Percentiles rank a stretch among this genome's conserved stretches.
phyloP scores from a whole-genome alignment of 2,888 invertebrate genomes.

The Pachydiplax longipennis region DNA sequence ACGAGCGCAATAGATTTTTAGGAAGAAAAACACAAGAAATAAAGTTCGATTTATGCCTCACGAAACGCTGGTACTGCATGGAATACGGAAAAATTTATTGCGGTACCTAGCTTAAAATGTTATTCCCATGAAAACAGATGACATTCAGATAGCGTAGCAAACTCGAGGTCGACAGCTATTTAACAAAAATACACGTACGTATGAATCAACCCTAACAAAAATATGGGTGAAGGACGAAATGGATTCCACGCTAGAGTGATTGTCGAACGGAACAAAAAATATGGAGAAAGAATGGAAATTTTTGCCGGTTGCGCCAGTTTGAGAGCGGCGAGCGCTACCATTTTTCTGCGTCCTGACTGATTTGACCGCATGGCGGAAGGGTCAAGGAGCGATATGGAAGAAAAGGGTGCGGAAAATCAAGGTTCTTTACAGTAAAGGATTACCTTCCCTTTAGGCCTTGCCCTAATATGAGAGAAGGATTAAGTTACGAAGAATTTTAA shows the following conservation, averaged over 20 bases:
- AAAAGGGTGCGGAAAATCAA: neutral
- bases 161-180: neutral
- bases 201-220: neutral
- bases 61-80: no score
- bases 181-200: neutral
- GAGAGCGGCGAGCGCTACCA: neutral
- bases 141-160: neutral
- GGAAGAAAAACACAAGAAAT: no score
- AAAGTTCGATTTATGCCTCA: no score
- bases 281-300: neutral
- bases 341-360: neutral
- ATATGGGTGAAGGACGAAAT: neutral
- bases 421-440: neutral
- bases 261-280: no score
- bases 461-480: no score
- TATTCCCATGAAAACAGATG: neutral
- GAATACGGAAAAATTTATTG: no score
- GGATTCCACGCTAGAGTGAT: neutral
- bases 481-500: no score
- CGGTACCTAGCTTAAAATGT: no score
- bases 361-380: neutral
- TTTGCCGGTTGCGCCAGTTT: neutral
- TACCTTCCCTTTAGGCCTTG: no score
- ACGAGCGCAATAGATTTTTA: no score
- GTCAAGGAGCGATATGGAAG: neutral